Conservation (phyloP, 2,797 vertebrate species). For the Crocodylus rhombifer region DNA sequence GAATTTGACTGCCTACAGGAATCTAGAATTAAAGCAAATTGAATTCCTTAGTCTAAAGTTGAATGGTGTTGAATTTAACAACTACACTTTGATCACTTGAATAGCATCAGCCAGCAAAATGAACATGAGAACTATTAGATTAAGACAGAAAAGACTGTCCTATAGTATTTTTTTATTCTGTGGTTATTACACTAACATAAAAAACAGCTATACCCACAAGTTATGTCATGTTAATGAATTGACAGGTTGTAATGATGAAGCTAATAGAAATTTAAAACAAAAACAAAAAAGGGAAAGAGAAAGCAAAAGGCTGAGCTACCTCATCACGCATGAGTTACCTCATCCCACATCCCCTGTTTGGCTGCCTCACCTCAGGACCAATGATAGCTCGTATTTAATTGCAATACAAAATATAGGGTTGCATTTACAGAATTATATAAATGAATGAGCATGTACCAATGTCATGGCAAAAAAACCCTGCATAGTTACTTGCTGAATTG, state of each 20-base stretch:
- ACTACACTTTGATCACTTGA: not conserved
- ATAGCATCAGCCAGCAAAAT: not conserved
- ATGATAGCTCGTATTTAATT: not conserved
- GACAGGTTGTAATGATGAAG: not conserved
- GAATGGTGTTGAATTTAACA: not conserved
- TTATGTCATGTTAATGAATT: not conserved
- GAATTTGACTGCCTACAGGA: not conserved
- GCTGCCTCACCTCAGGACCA: constrained; percentile 11
- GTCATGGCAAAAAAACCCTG: not conserved
- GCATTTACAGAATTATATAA: not conserved
- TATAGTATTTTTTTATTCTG: not conserved
- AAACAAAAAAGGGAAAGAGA: not conserved
- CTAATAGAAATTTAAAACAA: not conserved
- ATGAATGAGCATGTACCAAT: fast-evolving
- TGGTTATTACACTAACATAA: not conserved
- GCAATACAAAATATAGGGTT: not conserved
- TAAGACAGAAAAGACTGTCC: not conserved
- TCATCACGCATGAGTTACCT: not conserved
- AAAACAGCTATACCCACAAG: not conserved
- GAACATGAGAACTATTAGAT: not conserved
- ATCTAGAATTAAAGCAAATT: not conserved
- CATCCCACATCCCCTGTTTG: not conserved
- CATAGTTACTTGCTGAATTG: not conserved
- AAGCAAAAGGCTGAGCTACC: not conserved
- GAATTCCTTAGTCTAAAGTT: not conserved